Evolutionary conservation across 2,888 invertebrate species (phyloP).

Genomic region (Cerastis leucographa): DNA sequence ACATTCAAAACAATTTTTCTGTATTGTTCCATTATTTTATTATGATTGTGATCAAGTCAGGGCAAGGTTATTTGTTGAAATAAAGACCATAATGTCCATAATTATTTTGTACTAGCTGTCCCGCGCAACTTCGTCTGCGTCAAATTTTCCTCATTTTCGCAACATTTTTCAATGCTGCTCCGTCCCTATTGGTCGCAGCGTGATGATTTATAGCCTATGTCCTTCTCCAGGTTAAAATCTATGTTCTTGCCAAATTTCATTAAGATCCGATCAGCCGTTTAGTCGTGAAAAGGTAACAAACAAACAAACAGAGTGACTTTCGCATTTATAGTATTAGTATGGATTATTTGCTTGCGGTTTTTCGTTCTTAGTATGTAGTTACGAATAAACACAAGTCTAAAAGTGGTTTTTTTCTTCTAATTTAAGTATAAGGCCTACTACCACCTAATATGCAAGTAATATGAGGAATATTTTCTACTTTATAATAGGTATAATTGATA

Average conservation of each 20-base stretch:
- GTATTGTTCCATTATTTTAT: background rate
- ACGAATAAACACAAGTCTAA: background rate
- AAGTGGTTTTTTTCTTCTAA: background rate
- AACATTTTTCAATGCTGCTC: too few species aligned
- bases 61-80: conserved; percentile 13
- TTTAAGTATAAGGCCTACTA: too few species aligned
- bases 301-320: too few species aligned
- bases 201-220: too few species aligned
- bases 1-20: background rate
- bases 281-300: too few species aligned
- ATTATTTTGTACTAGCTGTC: background rate
- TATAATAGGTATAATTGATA: background rate
- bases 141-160: too few species aligned
- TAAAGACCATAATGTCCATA: background rate
- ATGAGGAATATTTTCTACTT: background rate
- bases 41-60: conserved; percentile 6
- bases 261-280: too few species aligned
- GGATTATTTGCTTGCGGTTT: background rate
- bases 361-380: background rate
- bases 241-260: too few species aligned
- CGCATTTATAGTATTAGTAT: too few species aligned
- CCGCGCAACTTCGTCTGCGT: too few species aligned
- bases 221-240: too few species aligned
- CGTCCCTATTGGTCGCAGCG: too few species aligned
- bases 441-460: background rate